A percentile compares a stretch with the other conserved stretches of the same genome.
Conservation (phyloP, 2,113 vertebrate species). For the Hymenochirus boettgeri region DNA sequence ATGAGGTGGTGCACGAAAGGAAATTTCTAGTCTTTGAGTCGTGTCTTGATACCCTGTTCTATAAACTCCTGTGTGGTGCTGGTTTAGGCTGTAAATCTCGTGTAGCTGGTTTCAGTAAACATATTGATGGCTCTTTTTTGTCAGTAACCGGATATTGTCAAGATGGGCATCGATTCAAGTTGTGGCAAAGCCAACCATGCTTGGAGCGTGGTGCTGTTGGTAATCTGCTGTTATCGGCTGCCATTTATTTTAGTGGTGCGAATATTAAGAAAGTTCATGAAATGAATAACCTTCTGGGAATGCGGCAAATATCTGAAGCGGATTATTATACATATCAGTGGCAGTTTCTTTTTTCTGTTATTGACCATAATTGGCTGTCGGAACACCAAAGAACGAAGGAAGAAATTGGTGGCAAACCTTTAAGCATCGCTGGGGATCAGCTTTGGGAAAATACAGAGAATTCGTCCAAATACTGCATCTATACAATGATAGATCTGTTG, state of each 20-base stretch:
- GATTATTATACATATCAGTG: not conserved
- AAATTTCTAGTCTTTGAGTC: constrained; percentile 8
- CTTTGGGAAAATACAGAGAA: not conserved
- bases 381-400: not conserved
- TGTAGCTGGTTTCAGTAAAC: not conserved
- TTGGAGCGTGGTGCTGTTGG: not conserved
- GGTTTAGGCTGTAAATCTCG: not conserved
- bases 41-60: not conserved
- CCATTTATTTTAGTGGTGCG: not conserved
- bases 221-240: not conserved
- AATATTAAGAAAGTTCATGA: not conserved
- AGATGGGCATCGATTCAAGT: not conserved
- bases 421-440: not conserved
- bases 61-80: not conserved
- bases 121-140: not conserved
- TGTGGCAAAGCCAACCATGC: constrained; percentile 3
- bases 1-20: not conserved
- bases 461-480: not conserved
- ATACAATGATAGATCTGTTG: not conserved
- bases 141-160: not conserved
- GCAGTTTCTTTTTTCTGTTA: not conserved
- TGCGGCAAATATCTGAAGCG: not conserved
- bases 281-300: not conserved
- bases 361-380: not conserved
- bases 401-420: not conserved